Base-by-base conservation (phyloP, 92 coral and sea anemone genomes). In the Parazoanthus darwini region DNA sequence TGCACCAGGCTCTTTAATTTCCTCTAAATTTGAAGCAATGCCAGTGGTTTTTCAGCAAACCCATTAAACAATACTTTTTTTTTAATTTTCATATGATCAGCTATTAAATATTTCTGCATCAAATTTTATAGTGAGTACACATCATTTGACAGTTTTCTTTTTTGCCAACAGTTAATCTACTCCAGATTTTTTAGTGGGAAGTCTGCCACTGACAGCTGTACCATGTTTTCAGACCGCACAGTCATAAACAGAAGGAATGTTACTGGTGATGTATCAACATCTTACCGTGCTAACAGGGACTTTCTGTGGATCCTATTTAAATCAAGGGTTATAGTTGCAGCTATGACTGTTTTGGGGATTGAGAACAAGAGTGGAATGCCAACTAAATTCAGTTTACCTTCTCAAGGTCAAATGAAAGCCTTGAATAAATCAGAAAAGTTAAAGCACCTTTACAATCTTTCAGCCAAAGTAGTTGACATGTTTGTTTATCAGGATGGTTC, bases 211-310 rank as follows among this genome's bases (percentile, higher is more conserved):
- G 95, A 93, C 46, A 78, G 70, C 43, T 89, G 92, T 75, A 93
- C 93, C 36, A 20, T 91, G 86, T 93, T 88, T 82, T 42, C 95
- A 79, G 93, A 93, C 77, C 84, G 93, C 8, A 91, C 90, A 5
- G 72, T 93, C 2, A 86, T 93, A 15, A 93, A 93, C 75, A 18
- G 91, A 54, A 36, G 95, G 20, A 93, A 91, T 91, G 95, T 93
- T 18, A 89, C 92, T 25, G 85, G 91, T 67, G 93, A 93, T 25
- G 76, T 88, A 33, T 78, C 89, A 38, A 84, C 95, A n/a, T 83
- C 95, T 14, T 89, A 91, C 82, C 78, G 92, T 44, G 82, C 93
- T 7, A 89, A 91, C 85, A 82, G 92, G 77, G 95, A 93, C 92
- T 90, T 93, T 80, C 77, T 91, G 23, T 36, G 46, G 23, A n/a